Percentiles rank a stretch among this genome's conserved stretches.
These are phyloP conservation scores for Lonchura striata DNA, from an alignment of 2,113 vertebrate genomes.

Conservation along the genomic window DNA sequence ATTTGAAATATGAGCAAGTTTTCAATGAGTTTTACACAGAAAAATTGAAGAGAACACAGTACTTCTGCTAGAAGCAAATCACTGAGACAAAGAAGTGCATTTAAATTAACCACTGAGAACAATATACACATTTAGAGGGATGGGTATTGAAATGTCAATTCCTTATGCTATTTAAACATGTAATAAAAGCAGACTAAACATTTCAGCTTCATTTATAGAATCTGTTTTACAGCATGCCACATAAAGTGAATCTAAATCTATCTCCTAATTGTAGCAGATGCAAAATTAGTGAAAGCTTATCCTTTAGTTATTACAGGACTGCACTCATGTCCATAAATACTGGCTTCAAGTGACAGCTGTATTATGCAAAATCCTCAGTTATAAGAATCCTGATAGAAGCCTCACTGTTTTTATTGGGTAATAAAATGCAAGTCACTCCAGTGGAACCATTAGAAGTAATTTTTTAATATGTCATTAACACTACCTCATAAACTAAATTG, in stretches of 20 bases:
- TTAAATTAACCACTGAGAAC: not conserved
- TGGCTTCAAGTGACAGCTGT: slow-evolving; percentile 32
- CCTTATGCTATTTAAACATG: not conserved
- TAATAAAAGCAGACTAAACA: slow-evolving; percentile 25
- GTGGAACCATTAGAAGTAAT: slow-evolving; percentile 18
- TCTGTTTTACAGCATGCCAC: not conserved
- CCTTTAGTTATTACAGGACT: slow-evolving; percentile 31
- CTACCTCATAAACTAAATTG: slow-evolving; percentile 27
- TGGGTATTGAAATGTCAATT: not conserved
- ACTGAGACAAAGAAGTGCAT: not conserved
- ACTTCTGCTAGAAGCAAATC: not conserved
- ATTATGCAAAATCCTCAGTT: not conserved
- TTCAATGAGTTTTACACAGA: not conserved
- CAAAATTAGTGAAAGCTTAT: slow-evolving; percentile 51
- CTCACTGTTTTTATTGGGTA: slow-evolving; percentile 35
- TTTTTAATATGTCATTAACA: slow-evolving; percentile 48
- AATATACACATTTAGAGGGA: not conserved
- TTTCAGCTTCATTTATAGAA: not conserved
- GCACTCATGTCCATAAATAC: slow-evolving; percentile 30
- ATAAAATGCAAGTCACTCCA: slow-evolving; percentile 45
- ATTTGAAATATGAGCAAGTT: not conserved
- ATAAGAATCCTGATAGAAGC: slow-evolving; percentile 16
- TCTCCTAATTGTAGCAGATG: slow-evolving; percentile 51
- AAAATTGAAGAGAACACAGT: not conserved
- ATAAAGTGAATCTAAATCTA: slow-evolving; percentile 15